Evolutionary conservation across 2,113 vertebrate genomes (phyloP), one percentile per base, ranked within the genome.

Genomic region (Gasterosteus aculeatus): DNA sequence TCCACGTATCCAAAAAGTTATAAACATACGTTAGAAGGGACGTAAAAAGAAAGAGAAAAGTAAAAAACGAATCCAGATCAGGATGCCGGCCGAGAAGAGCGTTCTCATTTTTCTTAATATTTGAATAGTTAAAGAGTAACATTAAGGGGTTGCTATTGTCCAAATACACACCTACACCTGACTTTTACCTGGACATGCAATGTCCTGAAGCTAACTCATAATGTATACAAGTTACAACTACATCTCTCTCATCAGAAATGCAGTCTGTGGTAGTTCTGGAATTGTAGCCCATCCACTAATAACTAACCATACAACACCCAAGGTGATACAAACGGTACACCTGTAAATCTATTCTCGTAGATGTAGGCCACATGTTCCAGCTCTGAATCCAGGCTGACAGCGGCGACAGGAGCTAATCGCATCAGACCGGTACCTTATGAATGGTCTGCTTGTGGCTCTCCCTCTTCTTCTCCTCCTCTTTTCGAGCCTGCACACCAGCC

Each of bases 381-480:
- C 4, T 22, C 4, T 69, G 41, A 69, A 72, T 78, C 29, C 53
- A 83, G 35, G 16, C 16, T 72, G 42, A 60, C 47, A 54, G 71
- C 78, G 29, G 87, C 2, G 67, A 64, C 22, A 39, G 53, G 10
- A 58, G 22, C 4, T 33, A 35, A 69, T 69, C 31, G 35, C 44
- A 76, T 57, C 46, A 38, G 47, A 54, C 16, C 29, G 41, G 38
- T 96, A 99, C 98, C 97, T 99, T 99, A 72, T 98, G 93, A 89
- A 97, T 91, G 15, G 92, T 93, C 74, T 98, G 97, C 86, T 96
- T 99, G 54, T 99, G 96, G 85, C 91, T 96, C 89, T 99, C 98
- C 85, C 95, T 95, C 92, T 96, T 98, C 94, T 95, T 97, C 85
- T 99, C 98, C 90, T 99, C 98, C 84, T 99, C 97, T 92, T 96